Conservation (phyloP, 2,797 vertebrate species). For the Crypturellus tataupa region DNA sequence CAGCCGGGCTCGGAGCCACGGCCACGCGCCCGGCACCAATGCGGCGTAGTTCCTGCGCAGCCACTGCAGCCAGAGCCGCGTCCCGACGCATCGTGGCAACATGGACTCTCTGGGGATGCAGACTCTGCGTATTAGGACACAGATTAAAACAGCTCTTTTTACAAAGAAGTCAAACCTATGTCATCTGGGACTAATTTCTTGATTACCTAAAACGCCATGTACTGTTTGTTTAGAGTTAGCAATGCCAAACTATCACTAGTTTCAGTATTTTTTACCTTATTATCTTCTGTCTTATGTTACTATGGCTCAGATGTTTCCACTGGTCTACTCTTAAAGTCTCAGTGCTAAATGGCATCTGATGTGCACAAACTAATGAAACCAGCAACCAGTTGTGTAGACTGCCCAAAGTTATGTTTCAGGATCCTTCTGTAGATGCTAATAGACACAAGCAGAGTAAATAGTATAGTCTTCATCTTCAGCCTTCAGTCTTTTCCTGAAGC, state of each 20-base stretch:
- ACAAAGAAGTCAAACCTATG: neutral
- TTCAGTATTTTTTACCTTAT: constrained; percentile 10
- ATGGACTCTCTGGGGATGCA: neutral
- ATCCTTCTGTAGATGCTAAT: neutral
- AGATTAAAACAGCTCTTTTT: neutral
- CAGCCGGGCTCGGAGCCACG: too few relatives aligned
- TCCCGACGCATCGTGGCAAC: too few relatives aligned
- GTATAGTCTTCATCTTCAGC: neutral
- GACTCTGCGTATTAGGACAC: neutral
- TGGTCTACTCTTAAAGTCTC: neutral
- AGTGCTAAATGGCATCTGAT: neutral
- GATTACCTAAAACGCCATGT: neutral
- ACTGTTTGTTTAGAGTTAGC: neutral
- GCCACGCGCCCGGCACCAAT: too few relatives aligned
- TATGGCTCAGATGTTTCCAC: constrained; percentile 10
- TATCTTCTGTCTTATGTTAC: neutral
- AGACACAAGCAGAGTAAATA: neutral
- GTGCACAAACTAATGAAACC: neutral
- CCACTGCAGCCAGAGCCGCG: too few relatives aligned
- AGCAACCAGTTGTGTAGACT: neutral
- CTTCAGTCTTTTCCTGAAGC: neutral
- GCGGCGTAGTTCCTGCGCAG: too few relatives aligned
- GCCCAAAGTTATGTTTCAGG: neutral
- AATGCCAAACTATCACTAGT: neutral
- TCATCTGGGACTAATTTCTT: neutral